Conservation (phyloP, 2,113 vertebrate genomes). For the Gallinago paraguaiae region DNA sequence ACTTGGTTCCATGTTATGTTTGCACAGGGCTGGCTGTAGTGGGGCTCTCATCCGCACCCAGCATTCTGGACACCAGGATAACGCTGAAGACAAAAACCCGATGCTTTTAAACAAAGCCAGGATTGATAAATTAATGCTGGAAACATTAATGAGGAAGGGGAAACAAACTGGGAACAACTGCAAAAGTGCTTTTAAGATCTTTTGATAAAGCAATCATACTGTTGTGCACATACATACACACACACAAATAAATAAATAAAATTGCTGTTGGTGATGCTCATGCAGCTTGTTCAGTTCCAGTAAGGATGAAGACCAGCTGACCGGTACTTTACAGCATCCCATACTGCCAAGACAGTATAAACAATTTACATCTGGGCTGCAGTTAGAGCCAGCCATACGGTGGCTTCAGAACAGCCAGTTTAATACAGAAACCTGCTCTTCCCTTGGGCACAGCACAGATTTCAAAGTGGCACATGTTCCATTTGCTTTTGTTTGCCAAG, state of each 20-base stretch:
- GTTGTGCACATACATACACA: neutral
- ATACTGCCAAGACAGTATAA: neutral
- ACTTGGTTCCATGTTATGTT: neutral
- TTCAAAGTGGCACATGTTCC: neutral
- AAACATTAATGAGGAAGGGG: neutral
- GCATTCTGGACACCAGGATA: neutral
- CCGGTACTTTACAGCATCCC: neutral
- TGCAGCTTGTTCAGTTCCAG: neutral
- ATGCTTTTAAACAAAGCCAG: neutral
- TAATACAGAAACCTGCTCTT: neutral
- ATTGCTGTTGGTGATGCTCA: neutral
- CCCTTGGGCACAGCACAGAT: neutral
- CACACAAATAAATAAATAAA: neutral
- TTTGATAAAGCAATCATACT: neutral
- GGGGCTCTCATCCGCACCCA: accelerated
- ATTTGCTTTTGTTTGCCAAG: neutral
- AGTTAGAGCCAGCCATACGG: neutral
- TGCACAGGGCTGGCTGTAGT: neutral
- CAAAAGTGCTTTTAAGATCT: slow-evolving; percentile 3
- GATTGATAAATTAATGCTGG: neutral
- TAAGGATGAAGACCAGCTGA: neutral
- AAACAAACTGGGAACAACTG: neutral
- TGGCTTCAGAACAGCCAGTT: neutral
- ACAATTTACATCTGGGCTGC: neutral
- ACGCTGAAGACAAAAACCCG: neutral